Conservation (phyloP, 2,888 invertebrate species). For the Automeris io region DNA sequence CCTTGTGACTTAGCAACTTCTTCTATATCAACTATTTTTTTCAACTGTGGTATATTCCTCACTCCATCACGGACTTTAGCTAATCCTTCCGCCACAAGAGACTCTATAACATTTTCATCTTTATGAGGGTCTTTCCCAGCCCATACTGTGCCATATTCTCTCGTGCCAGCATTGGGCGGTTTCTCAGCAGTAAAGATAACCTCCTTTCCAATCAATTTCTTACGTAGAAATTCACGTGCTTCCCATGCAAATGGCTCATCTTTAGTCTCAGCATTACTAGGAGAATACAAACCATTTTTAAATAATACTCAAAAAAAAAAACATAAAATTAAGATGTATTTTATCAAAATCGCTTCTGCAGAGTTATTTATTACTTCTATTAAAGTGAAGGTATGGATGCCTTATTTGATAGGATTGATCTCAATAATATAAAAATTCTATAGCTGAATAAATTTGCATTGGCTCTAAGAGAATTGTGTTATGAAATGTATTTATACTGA, state of each 20-base stretch:
- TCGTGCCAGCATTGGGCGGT: constrained; percentile 87
- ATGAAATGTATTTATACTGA: no score
- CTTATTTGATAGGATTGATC: no score
- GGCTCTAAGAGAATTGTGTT: no score
- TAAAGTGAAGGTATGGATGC: no score
- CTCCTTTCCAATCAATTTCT: constrained; percentile 93
- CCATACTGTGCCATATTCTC: constrained; percentile 90
- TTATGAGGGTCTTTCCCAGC: constrained; percentile 86
- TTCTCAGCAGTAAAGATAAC: constrained; percentile 91
- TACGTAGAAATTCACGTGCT: constrained; percentile 94
- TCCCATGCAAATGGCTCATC: constrained; percentile 99
- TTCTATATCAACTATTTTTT: constrained; percentile 88
- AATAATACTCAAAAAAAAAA: not conserved
- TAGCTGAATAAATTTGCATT: no score
- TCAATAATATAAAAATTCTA: no score
- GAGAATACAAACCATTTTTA: constrained; percentile 14
- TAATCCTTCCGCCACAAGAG: constrained; percentile 92
- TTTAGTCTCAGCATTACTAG: constrained; percentile 81
- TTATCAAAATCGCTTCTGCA: no score
- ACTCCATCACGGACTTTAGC: constrained; percentile 84
- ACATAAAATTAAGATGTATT: no score
- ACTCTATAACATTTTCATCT: constrained; percentile 93
- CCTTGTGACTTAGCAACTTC: constrained; percentile 91
- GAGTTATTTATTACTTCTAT: no score
- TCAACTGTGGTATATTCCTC: constrained; percentile 79